Conservation (phyloP, 2,888 invertebrate genomes). For the Amblyjoppa proteus region DNA sequence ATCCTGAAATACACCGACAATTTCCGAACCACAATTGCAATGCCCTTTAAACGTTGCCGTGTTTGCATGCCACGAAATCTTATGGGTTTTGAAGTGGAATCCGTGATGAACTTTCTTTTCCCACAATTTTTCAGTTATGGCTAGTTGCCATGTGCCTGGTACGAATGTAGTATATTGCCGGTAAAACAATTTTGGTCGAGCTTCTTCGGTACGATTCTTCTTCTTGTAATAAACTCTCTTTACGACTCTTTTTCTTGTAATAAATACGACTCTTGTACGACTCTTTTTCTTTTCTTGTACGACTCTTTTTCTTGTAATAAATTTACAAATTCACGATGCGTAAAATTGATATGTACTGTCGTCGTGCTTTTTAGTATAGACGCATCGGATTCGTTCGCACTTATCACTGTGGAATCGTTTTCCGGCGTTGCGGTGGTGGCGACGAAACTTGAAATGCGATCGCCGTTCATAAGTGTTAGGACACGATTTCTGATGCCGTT, state of each 20-base stretch:
- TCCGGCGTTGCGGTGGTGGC: not conserved
- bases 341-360: not conserved
- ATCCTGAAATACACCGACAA: not conserved
- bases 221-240: too few species aligned
- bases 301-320: conserved; percentile 9
- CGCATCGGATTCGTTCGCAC: not conserved
- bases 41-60: conserved; percentile 1
- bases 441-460: not conserved
- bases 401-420: not conserved
- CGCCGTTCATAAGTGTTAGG: not conserved
- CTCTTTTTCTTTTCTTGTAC: too few species aligned
- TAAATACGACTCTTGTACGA: too few species aligned
- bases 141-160: conserved; percentile 7
- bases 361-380: conserved; percentile 7
- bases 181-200: conserved; percentile 11
- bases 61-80: conserved; percentile 23
- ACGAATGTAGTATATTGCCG: conserved; percentile 10
- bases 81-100: conserved; percentile 21
- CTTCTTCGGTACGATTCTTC: conserved; percentile 12
- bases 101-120: conserved; percentile 10
- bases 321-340: conserved; percentile 11
- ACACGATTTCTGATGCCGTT: conserved; percentile 15
- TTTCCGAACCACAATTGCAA: conserved; percentile 17
- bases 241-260: too few species aligned
- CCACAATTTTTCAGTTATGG: conserved; percentile 23